These are phyloP conservation scores for Otolemur crassicaudatus DNA, from an alignment of 2,797 vertebrate genomes.

Conservation along the genomic window DNA sequence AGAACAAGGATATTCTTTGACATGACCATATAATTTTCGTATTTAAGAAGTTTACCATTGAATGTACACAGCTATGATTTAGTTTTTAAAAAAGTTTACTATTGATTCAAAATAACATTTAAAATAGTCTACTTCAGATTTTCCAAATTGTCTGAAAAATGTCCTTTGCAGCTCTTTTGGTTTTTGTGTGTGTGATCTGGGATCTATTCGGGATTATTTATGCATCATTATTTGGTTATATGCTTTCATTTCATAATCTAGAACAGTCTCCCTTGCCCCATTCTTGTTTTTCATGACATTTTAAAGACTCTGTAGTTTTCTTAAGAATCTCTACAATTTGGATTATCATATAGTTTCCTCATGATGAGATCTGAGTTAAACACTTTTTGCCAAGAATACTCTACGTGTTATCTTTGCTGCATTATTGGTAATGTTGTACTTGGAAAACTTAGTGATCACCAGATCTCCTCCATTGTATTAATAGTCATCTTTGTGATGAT, in stretches of 20 bases:
- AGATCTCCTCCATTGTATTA: background rate
- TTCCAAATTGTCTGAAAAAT: background rate
- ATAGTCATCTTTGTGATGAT: background rate
- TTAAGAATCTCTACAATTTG: background rate
- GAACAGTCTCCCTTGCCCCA: background rate
- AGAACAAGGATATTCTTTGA: background rate
- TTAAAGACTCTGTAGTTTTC: conserved; percentile 8
- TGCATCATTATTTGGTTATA: background rate
- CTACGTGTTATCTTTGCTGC: background rate
- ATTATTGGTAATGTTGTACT: background rate
- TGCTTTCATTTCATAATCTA: background rate
- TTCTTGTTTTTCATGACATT: conserved; percentile 14
- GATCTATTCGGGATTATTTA: background rate
- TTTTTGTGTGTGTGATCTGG: background rate
- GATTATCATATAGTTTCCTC: background rate
- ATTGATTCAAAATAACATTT: conserved; percentile 1
- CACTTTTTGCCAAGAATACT: background rate
- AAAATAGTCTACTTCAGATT: background rate
- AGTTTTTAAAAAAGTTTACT: background rate
- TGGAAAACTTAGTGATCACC: background rate
- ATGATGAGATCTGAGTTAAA: background rate
- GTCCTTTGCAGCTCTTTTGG: background rate
- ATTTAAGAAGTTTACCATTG: background rate
- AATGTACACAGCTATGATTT: no score
- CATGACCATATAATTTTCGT: background rate